Evolutionary conservation across 2,113 vertebrate genomes (phyloP).

Genomic region (Psittacara wagleri): DNA sequence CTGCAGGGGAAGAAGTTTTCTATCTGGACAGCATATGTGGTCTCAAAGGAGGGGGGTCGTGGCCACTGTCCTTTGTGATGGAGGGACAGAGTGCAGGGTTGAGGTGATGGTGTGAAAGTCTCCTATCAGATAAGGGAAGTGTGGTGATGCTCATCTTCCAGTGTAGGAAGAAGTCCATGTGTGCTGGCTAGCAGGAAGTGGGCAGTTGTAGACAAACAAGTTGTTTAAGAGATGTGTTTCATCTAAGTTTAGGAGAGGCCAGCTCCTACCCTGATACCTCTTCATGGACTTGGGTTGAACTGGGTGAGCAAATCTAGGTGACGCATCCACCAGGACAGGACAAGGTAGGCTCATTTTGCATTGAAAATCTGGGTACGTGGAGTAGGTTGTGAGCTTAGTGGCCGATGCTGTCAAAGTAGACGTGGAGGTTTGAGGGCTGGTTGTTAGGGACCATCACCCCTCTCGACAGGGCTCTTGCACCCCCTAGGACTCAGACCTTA

Average conservation of each 20-base stretch:
- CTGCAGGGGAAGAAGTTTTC: background rate
- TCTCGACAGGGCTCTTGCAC: background rate
- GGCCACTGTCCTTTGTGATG: background rate
- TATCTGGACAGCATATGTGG: fast-evolving
- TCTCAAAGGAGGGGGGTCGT: background rate
- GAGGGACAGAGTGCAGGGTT: background rate
- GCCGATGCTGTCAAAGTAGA: fast-evolving
- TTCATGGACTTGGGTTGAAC: background rate
- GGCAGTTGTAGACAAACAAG: background rate
- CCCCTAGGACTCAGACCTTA: fast-evolving
- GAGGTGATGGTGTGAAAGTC: background rate
- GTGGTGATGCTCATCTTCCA: background rate
- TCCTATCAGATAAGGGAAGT: background rate
- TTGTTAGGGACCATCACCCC: background rate
- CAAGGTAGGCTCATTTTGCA: background rate
- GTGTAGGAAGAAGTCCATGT: background rate
- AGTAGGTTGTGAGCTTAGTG: background rate
- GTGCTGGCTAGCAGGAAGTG: background rate
- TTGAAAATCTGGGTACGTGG: background rate
- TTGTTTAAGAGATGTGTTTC: background rate
- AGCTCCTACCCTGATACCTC: background rate
- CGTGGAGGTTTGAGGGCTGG: background rate
- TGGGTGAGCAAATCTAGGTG: background rate
- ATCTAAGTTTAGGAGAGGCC: background rate
- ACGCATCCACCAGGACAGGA: fast-evolving